Evolutionary conservation across 2,888 invertebrate species (phyloP).

Genomic region (Archips crataeganus): DNA sequence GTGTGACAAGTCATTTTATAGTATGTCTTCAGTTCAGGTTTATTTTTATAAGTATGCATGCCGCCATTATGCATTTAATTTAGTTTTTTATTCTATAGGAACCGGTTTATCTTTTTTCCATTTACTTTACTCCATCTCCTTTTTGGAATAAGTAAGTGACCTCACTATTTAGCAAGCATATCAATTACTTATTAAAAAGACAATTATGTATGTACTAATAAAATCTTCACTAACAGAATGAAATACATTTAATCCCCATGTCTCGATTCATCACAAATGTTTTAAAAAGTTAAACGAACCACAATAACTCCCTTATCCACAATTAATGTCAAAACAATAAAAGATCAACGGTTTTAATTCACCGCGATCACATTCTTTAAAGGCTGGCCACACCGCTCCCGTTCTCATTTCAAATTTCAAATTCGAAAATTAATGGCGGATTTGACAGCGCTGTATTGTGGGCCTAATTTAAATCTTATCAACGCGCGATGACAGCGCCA

Average conservation of each 20-base stretch:
- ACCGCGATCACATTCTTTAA: constrained; percentile 58
- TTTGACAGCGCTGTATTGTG: constrained; percentile 85
- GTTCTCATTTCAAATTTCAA: constrained; percentile 80
- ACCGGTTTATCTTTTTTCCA: too few species aligned
- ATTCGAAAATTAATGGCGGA: constrained; percentile 81
- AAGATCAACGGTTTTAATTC: constrained; percentile 61
- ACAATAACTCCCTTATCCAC: constrained; percentile 37
- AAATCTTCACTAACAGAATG: too few species aligned
- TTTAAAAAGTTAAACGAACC: constrained; percentile 8
- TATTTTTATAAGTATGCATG: constrained; percentile 1
- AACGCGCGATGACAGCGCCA: constrained; percentile 82
- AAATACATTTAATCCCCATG: background rate
- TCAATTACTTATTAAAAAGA: too few species aligned
- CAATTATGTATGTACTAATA: too few species aligned
- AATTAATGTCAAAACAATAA: constrained; percentile 56
- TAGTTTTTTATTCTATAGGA: background rate
- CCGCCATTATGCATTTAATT: background rate
- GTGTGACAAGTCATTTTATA: constrained; percentile 59
- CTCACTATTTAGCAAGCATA: too few species aligned
- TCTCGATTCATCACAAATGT: background rate
- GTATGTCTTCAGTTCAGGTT: background rate
- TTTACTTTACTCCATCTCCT: too few species aligned
- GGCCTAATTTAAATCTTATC: constrained; percentile 85
- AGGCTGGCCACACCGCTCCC: constrained; percentile 68
- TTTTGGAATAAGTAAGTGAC: too few species aligned